Evolutionary conservation across 1,140 invertebrate genomes (phyloP).

Genomic region (Venturia canescens): DNA sequence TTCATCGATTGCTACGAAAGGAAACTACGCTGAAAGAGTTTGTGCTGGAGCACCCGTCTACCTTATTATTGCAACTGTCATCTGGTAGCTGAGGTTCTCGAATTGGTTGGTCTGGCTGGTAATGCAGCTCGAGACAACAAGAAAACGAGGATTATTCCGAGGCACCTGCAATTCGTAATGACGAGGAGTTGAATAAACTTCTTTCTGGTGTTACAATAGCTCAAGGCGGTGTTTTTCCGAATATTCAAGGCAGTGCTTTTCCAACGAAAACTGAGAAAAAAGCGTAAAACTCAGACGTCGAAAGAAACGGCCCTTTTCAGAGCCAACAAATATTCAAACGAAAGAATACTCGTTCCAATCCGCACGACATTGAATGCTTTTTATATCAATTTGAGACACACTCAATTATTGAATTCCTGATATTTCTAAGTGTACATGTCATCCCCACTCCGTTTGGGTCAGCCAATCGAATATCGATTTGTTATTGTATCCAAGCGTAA

Average conservation of each 20-base stretch:
- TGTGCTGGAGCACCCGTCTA: background rate
- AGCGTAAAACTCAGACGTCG: background rate
- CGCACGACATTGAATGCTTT: background rate
- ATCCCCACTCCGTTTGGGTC: too few relatives aligned
- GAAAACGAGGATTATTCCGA: background rate
- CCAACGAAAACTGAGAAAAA: constrained; percentile 2
- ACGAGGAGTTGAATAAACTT: background rate
- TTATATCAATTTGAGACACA: too few relatives aligned
- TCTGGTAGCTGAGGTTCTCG: background rate
- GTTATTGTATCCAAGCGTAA: too few relatives aligned
- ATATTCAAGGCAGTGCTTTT: background rate
- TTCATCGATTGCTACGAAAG: background rate
- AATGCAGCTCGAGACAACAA: constrained; percentile 16
- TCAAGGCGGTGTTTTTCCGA: background rate
- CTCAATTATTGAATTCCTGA: too few relatives aligned
- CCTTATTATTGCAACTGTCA: background rate
- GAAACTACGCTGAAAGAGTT: constrained; percentile 2
- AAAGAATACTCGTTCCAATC: background rate
- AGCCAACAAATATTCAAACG: constrained; percentile 13
- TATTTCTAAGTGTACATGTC: too few relatives aligned
- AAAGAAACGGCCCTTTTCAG: constrained; percentile 7
- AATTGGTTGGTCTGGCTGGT: background rate
- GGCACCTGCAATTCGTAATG: background rate
- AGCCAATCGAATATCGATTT: too few relatives aligned
- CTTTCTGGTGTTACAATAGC: background rate